Evolutionary conservation across 2,888 invertebrate genomes (phyloP).

Genomic region (Mycalesis mineus): DNA sequence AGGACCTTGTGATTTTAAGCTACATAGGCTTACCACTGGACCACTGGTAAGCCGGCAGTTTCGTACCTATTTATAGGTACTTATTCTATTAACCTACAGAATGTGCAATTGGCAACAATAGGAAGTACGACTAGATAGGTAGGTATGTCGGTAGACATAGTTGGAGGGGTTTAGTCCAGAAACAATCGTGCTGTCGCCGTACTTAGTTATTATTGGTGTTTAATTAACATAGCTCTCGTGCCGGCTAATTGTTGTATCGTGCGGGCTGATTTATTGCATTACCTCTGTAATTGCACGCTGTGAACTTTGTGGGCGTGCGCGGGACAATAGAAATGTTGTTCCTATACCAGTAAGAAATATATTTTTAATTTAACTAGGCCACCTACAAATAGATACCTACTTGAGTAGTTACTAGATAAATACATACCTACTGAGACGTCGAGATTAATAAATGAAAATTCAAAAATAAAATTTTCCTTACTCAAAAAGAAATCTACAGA

Average conservation of each 20-base stretch:
- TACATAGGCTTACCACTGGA: too few species aligned
- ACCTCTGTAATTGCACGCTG: conserved; percentile 74
- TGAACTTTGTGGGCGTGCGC: conserved; percentile 56
- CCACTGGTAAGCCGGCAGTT: too few species aligned
- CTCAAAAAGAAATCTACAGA: too few species aligned
- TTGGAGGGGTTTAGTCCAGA: conserved; percentile 1
- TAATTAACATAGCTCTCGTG: conserved; percentile 79
- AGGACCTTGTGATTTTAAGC: too few species aligned
- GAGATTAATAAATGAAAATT: too few species aligned
- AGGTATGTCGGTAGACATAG: conserved; percentile 1
- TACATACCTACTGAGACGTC: too few species aligned
- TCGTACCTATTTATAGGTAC: too few species aligned
- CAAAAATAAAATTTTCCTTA: too few species aligned
- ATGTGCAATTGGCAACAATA: neutral
- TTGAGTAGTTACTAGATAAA: too few species aligned
- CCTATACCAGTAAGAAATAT: neutral
- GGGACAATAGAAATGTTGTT: conserved; percentile 10
- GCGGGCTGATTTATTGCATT: conserved; percentile 74
- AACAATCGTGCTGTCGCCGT: conserved; percentile 26
- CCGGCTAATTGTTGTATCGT: conserved; percentile 78
- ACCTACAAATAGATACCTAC: too few species aligned
- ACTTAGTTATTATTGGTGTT: conserved; percentile 56
- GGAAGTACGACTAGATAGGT: too few species aligned
- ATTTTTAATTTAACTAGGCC: neutral
- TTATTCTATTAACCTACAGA: too few species aligned